phyloP scores from a whole-genome alignment of 2,888 invertebrate genomes.

The Pyralis farinalis region DNA sequence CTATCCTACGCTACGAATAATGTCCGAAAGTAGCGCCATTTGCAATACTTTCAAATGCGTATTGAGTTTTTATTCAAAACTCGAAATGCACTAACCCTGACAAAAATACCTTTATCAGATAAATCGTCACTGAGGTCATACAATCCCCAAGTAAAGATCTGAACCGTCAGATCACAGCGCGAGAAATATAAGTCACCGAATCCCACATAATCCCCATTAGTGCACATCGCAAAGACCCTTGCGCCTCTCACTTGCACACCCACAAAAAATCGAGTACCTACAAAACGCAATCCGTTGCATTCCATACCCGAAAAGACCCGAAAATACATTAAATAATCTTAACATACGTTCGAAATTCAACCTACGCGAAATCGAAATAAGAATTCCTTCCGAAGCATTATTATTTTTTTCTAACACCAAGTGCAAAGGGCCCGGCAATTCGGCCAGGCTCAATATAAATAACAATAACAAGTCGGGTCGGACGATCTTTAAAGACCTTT shows the following conservation, averaged over 20 bases:
- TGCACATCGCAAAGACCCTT: constrained; percentile 67
- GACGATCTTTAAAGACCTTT: constrained; percentile 57
- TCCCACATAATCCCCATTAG: constrained; percentile 72
- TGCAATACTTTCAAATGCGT: too few relatives aligned
- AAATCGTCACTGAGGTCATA: constrained; percentile 19
- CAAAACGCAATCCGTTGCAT: constrained; percentile 69
- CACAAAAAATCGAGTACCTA: constrained; percentile 74
- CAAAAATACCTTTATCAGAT: constrained; percentile 10
- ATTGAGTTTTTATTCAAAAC: too few relatives aligned
- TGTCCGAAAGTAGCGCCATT: too few relatives aligned
- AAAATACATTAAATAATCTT: constrained; percentile 21
- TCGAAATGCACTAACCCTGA: background rate
- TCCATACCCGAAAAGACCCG: constrained; percentile 52
- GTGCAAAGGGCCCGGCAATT: constrained; percentile 72
- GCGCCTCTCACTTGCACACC: constrained; percentile 56
- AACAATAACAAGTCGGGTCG: constrained; percentile 69
- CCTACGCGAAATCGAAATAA: constrained; percentile 33
- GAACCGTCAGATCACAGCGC: constrained; percentile 34
- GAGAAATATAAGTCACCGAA: constrained; percentile 48
- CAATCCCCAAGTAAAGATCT: constrained; percentile 29
- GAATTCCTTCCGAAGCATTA: constrained; percentile 27
- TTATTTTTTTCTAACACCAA: constrained; percentile 50
- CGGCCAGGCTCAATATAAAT: constrained; percentile 71
- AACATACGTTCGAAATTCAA: constrained; percentile 28
- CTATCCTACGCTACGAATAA: too few relatives aligned